phyloP scores from a whole-genome alignment of 2,797 vertebrate species.

The Rhincodon typus region DNA sequence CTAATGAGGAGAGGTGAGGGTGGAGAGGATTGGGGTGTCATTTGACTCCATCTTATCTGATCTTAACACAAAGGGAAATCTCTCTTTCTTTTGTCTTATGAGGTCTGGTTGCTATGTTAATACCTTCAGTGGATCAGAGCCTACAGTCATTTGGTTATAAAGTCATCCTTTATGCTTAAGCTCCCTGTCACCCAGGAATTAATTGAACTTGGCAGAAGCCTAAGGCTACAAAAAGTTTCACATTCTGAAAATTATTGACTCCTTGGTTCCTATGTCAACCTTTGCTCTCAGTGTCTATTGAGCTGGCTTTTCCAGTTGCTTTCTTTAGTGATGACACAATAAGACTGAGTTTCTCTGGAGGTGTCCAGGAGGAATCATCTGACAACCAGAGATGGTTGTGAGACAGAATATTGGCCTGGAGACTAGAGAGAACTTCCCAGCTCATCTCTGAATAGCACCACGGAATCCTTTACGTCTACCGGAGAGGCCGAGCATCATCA shows the following conservation, averaged over 20 bases:
- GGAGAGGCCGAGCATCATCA: too few relatives aligned
- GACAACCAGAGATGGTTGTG: not conserved
- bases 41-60: too few relatives aligned
- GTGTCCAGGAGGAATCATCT: not conserved
- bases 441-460: too few relatives aligned
- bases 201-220: not conserved
- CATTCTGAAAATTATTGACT: not conserved
- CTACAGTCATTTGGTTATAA: not conserved
- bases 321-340: not conserved
- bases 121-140: not conserved
- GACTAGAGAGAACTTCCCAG: too few relatives aligned
- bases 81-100: not conserved
- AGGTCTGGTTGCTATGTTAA: not conserved
- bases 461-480: too few relatives aligned
- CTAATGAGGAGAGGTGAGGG: too few relatives aligned
- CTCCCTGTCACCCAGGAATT: not conserved
- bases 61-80: not conserved
- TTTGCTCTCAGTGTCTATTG: not conserved
- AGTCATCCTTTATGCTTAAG: not conserved
- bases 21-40: too few relatives aligned
- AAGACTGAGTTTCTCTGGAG: not conserved
- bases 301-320: not conserved
- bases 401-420: too few relatives aligned
- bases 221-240: not conserved
- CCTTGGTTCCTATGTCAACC: not conserved